Evolutionary conservation across 2,113 vertebrate species (phyloP), one percentile per base, ranked within the genome.

Genomic region (Ascaphus truei): DNA sequence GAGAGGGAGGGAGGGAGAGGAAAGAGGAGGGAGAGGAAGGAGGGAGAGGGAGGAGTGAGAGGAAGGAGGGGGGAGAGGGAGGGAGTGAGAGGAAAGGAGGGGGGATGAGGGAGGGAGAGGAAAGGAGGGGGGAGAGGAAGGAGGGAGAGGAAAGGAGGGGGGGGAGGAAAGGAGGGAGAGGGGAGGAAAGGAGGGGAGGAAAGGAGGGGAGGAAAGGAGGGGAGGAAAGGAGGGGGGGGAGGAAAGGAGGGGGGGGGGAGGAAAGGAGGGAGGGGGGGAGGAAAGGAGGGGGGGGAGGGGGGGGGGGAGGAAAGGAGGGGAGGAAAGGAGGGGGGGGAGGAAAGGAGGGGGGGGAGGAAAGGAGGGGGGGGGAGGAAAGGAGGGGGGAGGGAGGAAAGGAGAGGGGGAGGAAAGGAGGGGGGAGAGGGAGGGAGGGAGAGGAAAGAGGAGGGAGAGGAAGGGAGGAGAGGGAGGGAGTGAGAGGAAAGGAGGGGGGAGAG

Each of bases 1-100:
- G 83, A 84, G 83, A 86, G 75, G 71, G 79, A 79, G 73, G 77
- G 72, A 71, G 72, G 82, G 79, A 80, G 80, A 84, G 84, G 75
- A 74, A 82, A 84, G 81, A 83, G 76, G 78, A 55, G 78, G 37
- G 73, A 74, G 73, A 78, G 84, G 83, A 78, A 80, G 81, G 73
- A 81, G 80, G 2, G 2, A 62, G 61, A 83, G 76, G 78, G 81
- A 82, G 77, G 76, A 79, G 76, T 68, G 2, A 0, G 68, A 9
- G 43, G 69, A 57, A 52, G 79, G 71, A 77, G 68, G n/a, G n/a
- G n/a, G n/a, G n/a, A n/a, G n/a, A n/a, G n/a, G n/a, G n/a, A n/a
- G n/a, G n/a, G n/a, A n/a, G n/a, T n/a, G n/a, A n/a, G n/a, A n/a
- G n/a, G n/a, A n/a, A n/a, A n/a, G n/a, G n/a, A n/a, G n/a, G n/a